phyloP scores from a whole-genome alignment of 2,888 invertebrate species.

The Hetaerina titia region DNA sequence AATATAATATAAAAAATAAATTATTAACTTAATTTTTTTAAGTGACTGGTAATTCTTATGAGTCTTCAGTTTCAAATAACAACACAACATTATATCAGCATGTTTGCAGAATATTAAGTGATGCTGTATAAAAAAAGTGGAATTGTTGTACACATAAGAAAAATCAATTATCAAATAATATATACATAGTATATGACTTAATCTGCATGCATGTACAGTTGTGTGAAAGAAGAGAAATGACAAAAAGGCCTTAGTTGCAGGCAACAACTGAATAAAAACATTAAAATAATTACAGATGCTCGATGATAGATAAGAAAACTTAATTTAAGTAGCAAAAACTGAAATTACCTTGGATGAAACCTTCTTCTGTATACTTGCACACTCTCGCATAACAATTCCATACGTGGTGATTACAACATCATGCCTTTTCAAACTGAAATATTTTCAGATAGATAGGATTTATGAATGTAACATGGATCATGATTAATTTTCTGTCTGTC shows the following conservation, averaged over 20 bases:
- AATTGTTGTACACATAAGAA: background rate
- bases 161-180: background rate
- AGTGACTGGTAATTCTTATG: background rate
- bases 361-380: constrained; percentile 69
- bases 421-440: constrained; percentile 81
- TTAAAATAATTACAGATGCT: background rate
- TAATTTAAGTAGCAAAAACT: background rate
- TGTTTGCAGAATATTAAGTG: too few relatives aligned
- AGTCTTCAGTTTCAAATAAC: too few relatives aligned
- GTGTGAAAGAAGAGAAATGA: background rate
- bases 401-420: constrained; percentile 96
- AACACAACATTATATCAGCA: too few relatives aligned
- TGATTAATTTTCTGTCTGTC: background rate
- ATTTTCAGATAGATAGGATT: background rate
- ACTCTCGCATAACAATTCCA: constrained; percentile 84
- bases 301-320: background rate
- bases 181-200: background rate
- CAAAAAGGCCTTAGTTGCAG: background rate
- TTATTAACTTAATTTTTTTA: background rate
- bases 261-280: background rate
- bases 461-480: background rate
- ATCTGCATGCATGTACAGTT: background rate
- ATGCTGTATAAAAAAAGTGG: too few relatives aligned
- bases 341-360: constrained; percentile 19
- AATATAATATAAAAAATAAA: background rate